phyloP scores from a whole-genome alignment of 1,140 invertebrate genomes.

The Ceratina australensis region DNA sequence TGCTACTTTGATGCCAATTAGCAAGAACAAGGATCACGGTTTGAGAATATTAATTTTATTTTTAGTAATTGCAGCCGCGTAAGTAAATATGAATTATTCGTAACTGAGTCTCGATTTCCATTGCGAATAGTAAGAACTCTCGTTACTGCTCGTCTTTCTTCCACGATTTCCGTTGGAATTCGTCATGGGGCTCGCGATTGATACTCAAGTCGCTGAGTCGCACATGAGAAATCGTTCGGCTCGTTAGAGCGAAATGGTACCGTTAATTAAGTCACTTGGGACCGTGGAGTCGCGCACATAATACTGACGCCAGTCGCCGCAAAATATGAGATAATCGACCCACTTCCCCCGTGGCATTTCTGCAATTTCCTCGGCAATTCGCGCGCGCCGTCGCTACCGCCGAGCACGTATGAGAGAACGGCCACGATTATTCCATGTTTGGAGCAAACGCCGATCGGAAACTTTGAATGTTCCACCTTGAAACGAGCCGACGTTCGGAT shows the following conservation, averaged over 20 bases:
- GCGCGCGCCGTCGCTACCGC: neutral
- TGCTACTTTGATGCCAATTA: too few species aligned
- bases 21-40: too few species aligned
- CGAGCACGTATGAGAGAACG: constrained; percentile 42
- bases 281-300: constrained; percentile 2
- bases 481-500: neutral
- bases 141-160: neutral
- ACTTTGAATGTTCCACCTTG: neutral
- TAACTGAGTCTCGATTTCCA: neutral
- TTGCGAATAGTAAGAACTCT: neutral
- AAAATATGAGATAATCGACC: constrained; percentile 56
- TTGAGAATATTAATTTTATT: too few species aligned
- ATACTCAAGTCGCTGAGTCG: neutral
- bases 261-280: constrained; percentile 38
- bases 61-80: neutral
- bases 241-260: constrained; percentile 15
- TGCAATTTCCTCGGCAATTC: constrained; percentile 58
- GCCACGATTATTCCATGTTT: constrained; percentile 24
- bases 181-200: neutral
- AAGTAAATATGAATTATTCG: constrained; percentile 7
- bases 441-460: constrained; percentile 12
- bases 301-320: constrained; percentile 19
- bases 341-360: constrained; percentile 55
- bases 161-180: neutral
- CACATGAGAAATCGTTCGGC: neutral